phyloP scores from a whole-genome alignment of 2,113 vertebrate genomes.

The Dolichotis patagonum region DNA sequence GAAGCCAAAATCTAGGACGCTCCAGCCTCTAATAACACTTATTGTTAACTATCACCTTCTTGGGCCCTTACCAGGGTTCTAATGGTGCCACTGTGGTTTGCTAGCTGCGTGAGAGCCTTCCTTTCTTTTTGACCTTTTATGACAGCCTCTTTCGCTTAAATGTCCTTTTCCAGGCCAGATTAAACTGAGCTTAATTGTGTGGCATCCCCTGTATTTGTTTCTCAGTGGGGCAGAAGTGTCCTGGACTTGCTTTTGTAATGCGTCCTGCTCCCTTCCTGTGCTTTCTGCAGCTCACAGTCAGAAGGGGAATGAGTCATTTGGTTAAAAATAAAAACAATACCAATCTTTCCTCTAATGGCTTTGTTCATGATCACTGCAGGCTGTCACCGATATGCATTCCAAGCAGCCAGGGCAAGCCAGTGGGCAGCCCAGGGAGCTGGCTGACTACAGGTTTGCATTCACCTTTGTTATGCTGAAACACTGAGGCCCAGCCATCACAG shows the following conservation, averaged over 20 bases:
- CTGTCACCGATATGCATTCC: slow-evolving; percentile 79
- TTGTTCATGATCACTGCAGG: slow-evolving; percentile 82
- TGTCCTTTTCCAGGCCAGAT: slow-evolving; percentile 62
- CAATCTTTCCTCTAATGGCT: slow-evolving; percentile 83
- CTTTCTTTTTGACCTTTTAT: neutral
- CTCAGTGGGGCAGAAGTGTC: slow-evolving; percentile 51
- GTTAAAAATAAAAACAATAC: slow-evolving; percentile 86
- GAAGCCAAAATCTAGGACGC: neutral
- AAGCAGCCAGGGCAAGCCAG: slow-evolving; percentile 79
- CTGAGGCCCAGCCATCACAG: neutral
- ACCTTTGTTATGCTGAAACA: neutral
- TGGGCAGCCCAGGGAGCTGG: slow-evolving; percentile 77
- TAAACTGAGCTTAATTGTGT: slow-evolving; percentile 11
- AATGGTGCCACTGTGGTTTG: neutral
- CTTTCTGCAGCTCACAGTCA: slow-evolving; percentile 64
- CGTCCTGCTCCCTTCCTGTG: slow-evolving; percentile 15
- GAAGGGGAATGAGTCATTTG: slow-evolving; percentile 84
- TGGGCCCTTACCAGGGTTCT: neutral
- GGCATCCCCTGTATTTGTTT: slow-evolving; percentile 38
- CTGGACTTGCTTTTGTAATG: slow-evolving; percentile 65
- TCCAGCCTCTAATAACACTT: neutral
- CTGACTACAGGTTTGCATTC: slow-evolving; percentile 71
- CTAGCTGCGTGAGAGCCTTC: neutral
- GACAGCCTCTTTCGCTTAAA: slow-evolving; percentile 51
- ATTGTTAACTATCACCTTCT: neutral